These are phyloP conservation scores for Atherix ibis DNA, from an alignment of 2,888 invertebrate genomes.

Conservation along the genomic window DNA sequence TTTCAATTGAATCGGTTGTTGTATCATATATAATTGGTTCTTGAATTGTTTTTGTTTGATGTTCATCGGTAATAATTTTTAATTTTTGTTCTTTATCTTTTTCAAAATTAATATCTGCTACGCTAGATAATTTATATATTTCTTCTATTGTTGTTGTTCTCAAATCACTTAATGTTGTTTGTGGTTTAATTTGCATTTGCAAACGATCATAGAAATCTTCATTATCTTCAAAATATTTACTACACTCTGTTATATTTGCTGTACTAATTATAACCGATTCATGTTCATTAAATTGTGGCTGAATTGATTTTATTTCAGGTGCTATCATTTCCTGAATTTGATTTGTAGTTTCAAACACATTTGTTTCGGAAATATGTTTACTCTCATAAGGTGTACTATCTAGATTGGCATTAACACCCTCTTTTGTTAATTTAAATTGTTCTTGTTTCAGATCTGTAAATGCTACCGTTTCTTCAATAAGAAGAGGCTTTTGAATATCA, in stretches of 20 bases:
- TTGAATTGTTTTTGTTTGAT: conserved; percentile 20
- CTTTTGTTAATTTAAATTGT: not conserved
- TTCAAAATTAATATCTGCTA: conserved; percentile 27
- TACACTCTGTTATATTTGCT: not conserved
- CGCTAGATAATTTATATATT: conserved; percentile 16
- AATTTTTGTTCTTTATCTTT: conserved; percentile 26
- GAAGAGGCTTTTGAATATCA: not conserved
- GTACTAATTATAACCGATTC: not conserved
- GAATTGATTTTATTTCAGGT: not conserved
- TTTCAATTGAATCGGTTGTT: not conserved
- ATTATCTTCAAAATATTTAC: not conserved
- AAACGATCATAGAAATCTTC: not conserved
- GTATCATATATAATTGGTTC: conserved; percentile 15
- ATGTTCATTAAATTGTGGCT: not conserved
- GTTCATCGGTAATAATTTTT: conserved; percentile 17
- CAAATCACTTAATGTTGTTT: not conserved
- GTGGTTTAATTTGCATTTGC: too few species aligned
- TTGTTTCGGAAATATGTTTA: not conserved
- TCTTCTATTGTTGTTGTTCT: conserved; percentile 19
- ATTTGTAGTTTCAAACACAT: not conserved
- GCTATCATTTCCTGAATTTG: not conserved
- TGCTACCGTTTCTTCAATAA: not conserved
- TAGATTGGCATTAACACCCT: not conserved
- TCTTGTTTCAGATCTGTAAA: not conserved
- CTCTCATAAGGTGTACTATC: not conserved